Evolutionary conservation across 2,888 invertebrate genomes (phyloP).

Genomic region (Heliconius cydno): DNA sequence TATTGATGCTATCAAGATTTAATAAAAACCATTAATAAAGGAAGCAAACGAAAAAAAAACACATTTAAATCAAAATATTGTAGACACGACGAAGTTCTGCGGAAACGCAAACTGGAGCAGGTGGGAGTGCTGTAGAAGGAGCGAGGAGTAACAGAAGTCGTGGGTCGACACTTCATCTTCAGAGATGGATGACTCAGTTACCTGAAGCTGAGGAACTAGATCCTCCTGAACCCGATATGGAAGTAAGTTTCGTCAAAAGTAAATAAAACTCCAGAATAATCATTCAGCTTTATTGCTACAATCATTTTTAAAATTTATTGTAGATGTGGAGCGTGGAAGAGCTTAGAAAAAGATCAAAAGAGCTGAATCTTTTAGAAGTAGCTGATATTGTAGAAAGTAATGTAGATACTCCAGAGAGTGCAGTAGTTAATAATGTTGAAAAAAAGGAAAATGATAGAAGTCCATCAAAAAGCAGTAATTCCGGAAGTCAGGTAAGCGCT

Average conservation of each 20-base stretch:
- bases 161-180: constrained; percentile 89
- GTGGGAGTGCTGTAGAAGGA: constrained; percentile 70
- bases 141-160: constrained; percentile 83
- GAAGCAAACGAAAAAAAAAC: not conserved
- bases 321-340: constrained; percentile 89
- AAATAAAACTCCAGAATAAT: not conserved
- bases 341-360: constrained; percentile 87
- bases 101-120: constrained; percentile 75
- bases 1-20: not conserved
- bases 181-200: constrained; percentile 92
- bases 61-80: constrained; percentile 29
- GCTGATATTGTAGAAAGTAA: constrained; percentile 68
- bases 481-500: constrained; percentile 88
- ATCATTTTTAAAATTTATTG: constrained; percentile 31
- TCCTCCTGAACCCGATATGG: constrained; percentile 82
- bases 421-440: constrained; percentile 58
- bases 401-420: constrained; percentile 63
- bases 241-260: constrained; percentile 60
- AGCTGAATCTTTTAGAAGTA: constrained; percentile 84
- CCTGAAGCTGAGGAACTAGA: constrained; percentile 84
- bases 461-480: constrained; percentile 89
- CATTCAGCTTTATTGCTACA: constrained; percentile 18
- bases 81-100: constrained; percentile 77
- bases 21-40: not conserved
- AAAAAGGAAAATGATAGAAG: constrained; percentile 85